A percentile compares a stretch with the other conserved stretches of the same genome.
Conservation (phyloP, 2,113 vertebrate genomes). For the Mormyrus iriodes region DNA sequence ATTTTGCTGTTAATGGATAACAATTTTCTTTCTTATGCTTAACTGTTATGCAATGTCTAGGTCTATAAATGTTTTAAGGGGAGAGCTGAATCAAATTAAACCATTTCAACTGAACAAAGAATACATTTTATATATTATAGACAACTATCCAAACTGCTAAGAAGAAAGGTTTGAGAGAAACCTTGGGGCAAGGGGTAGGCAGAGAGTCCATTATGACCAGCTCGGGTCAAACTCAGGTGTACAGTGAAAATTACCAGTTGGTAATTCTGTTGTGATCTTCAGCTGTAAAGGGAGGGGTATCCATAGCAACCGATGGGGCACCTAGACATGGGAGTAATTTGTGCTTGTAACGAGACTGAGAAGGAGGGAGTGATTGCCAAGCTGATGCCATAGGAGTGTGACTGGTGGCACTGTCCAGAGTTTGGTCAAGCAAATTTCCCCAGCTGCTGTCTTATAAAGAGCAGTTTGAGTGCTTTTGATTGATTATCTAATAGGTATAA, state of each 20-base stretch:
- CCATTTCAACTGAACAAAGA: neutral
- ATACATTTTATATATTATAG: neutral
- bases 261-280: slow-evolving; percentile 32
- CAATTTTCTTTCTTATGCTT: neutral
- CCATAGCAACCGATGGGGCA: slow-evolving; percentile 40
- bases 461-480: neutral
- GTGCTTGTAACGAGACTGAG: neutral
- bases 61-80: neutral
- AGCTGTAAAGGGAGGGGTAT: slow-evolving; percentile 33
- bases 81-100: neutral
- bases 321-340: slow-evolving; percentile 25
- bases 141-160: neutral
- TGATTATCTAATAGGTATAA: neutral
- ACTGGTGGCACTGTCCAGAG: neutral
- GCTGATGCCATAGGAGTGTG: neutral
- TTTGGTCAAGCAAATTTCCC: neutral
- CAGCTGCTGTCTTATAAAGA: neutral
- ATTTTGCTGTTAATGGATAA: neutral
- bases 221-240: slow-evolving; percentile 3
- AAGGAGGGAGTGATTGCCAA: neutral
- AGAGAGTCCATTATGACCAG: neutral
- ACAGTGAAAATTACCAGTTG: slow-evolving; percentile 31
- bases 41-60: neutral
- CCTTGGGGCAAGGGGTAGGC: neutral
- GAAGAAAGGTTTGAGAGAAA: neutral